phyloP scores from a whole-genome alignment of 2,797 vertebrate species.

The Amblyraja radiata region DNA sequence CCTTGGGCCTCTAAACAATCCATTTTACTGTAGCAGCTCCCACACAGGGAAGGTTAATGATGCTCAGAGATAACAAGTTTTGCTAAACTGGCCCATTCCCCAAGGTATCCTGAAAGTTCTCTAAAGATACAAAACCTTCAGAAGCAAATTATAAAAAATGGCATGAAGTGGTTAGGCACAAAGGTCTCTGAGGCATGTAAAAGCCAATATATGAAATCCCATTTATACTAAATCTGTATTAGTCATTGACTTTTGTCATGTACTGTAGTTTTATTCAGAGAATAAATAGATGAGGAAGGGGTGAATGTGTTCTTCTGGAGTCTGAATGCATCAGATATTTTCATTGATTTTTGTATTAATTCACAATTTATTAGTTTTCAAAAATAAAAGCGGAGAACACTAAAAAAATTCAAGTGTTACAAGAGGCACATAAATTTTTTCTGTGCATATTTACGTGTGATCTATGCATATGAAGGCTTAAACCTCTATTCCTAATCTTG shows the following conservation, averaged over 20 bases:
- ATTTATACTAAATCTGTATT: slow-evolving; percentile 43
- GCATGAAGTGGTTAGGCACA: slow-evolving; percentile 35
- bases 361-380: slow-evolving; percentile 12
- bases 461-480: not conserved
- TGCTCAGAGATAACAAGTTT: slow-evolving; percentile 41
- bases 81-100: slow-evolving; percentile 42
- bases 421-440: not conserved
- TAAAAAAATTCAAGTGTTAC: not conserved
- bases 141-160: slow-evolving; percentile 42
- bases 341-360: slow-evolving; percentile 14
- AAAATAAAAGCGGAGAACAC: not conserved
- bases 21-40: slow-evolving; percentile 37
- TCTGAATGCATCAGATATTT: not conserved
- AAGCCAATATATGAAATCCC: slow-evolving; percentile 41
- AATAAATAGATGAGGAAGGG: not conserved
- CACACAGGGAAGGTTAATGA: slow-evolving; percentile 39
- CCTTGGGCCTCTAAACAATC: not conserved
- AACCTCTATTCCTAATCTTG: not conserved
- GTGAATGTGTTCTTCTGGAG: not conserved
- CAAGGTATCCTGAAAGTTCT: slow-evolving; percentile 46
- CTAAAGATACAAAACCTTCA: slow-evolving; percentile 43
- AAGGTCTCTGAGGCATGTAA: slow-evolving; percentile 44
- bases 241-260: slow-evolving; percentile 25
- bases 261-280: not conserved
- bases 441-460: not conserved